Evolutionary conservation across 2,113 vertebrate species (phyloP).

Genomic region (Amia ocellicauda): DNA sequence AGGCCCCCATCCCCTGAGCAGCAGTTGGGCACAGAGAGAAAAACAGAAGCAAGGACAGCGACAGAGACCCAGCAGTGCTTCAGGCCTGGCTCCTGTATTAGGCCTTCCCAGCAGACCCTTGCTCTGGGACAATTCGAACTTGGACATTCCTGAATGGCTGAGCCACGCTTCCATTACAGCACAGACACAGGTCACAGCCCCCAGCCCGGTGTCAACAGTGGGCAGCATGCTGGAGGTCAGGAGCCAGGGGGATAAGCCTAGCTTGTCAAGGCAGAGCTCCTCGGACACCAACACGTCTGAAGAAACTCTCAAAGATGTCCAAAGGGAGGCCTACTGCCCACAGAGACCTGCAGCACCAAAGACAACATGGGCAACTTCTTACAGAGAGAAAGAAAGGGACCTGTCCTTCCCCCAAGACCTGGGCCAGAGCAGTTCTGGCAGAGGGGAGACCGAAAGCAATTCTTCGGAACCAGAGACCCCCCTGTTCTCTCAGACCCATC

Average conservation of each 20-base stretch:
- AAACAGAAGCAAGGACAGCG: conserved; percentile 46
- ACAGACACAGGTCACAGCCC: conserved; percentile 39
- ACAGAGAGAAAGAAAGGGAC: conserved; percentile 28
- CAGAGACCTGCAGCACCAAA: conserved; percentile 40
- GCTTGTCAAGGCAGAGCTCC: conserved; percentile 20
- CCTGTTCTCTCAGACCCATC: conserved; percentile 20
- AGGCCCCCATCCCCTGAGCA: conserved; percentile 19
- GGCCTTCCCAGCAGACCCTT: conserved; percentile 39
- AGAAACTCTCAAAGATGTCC: conserved; percentile 38
- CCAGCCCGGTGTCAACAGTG: conserved; percentile 12
- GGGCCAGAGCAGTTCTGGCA: conserved; percentile 33
- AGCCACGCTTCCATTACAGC: conserved; percentile 44
- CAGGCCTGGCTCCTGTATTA: conserved; percentile 61
- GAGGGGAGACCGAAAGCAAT: conserved; percentile 37
- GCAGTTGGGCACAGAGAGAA: conserved; percentile 43
- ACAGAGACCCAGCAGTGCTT: conserved; percentile 45
- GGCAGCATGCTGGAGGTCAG: background rate
- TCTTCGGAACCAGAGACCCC: conserved; percentile 52
- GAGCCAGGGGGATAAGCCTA: background rate
- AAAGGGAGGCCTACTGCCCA: conserved; percentile 31
- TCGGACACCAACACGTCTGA: conserved; percentile 39
- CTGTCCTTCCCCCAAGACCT: background rate
- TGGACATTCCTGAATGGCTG: conserved; percentile 34
- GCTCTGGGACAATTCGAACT: conserved; percentile 19
- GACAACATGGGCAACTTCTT: conserved; percentile 21